Evolutionary conservation across 2,797 vertebrate genomes (phyloP).

Genomic region (Micropoecilia bifurca): DNA sequence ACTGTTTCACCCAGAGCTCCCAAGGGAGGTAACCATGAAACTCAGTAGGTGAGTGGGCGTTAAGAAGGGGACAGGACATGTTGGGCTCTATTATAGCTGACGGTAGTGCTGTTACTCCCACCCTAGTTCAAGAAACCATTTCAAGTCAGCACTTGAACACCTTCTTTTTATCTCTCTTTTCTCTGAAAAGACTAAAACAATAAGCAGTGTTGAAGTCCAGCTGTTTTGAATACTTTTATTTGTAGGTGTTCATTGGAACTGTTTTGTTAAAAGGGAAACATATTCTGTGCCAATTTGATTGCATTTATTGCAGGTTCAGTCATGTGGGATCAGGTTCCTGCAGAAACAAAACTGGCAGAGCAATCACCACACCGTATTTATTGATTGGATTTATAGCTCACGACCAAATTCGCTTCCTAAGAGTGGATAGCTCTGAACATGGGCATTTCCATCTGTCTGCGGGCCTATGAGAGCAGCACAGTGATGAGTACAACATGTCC

Average conservation of each 20-base stretch:
- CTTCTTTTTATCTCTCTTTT: background rate
- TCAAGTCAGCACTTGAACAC: background rate
- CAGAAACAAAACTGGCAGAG: background rate
- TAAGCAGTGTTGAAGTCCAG: background rate
- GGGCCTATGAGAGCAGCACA: background rate
- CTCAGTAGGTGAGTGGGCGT: background rate
- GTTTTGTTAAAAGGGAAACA: background rate
- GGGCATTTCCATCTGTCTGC: background rate
- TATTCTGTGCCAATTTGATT: background rate
- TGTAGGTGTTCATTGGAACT: background rate
- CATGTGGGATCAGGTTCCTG: background rate
- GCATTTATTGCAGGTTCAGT: background rate
- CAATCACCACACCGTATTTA: background rate
- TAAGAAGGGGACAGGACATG: background rate
- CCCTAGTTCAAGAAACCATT: background rate
- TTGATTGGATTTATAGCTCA: background rate
- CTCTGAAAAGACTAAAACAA: background rate
- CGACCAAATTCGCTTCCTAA: background rate
- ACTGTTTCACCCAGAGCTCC: background rate
- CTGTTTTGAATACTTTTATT: background rate
- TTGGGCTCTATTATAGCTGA: background rate
- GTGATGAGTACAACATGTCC: background rate
- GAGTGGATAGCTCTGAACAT: background rate
- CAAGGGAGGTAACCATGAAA: background rate
- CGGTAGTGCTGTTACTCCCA: background rate